These are phyloP conservation scores for Eristalis intricaria DNA, from an alignment of 2,888 invertebrate genomes.

Conservation along the genomic window DNA sequence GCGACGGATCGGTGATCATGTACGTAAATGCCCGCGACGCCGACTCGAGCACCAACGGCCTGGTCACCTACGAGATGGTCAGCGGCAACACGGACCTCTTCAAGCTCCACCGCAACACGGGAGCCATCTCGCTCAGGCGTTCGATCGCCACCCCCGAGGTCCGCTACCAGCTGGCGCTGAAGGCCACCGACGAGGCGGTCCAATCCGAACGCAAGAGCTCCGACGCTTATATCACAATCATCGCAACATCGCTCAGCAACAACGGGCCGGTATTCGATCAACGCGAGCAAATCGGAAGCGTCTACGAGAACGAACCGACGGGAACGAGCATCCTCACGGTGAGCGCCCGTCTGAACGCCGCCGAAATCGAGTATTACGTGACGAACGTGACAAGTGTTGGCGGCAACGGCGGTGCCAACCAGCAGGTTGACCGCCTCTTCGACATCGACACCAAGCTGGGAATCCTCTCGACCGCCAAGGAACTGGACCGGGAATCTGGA, in stretches of 20 bases:
- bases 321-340: conserved; percentile 93
- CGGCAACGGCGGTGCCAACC: conserved; percentile 73
- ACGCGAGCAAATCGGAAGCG: conserved; percentile 88
- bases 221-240: conserved; percentile 92
- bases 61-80: conserved; percentile 94
- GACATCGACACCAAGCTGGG: conserved; percentile 95
- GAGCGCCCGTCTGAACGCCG: conserved; percentile 86
- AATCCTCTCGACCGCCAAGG: conserved; percentile 91
- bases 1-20: conserved; percentile 87
- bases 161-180: conserved; percentile 90
- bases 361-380: conserved; percentile 93
- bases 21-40: conserved; percentile 91
- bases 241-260: conserved; percentile 83
- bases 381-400: conserved; percentile 87
- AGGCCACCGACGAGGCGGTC: conserved; percentile 96
- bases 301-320: conserved; percentile 93
- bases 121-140: conserved; percentile 86
- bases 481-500: conserved; percentile 92
- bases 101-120: conserved; percentile 90
- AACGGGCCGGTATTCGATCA: conserved; percentile 84
- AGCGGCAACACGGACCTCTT: conserved; percentile 90
- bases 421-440: conserved; percentile 93
- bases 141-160: conserved; percentile 85
- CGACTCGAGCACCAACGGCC: conserved; percentile 95
- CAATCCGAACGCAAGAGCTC: conserved; percentile 93